phyloP scores from a whole-genome alignment of 2,888 invertebrate species.

The Neoscelio sp. region DNA sequence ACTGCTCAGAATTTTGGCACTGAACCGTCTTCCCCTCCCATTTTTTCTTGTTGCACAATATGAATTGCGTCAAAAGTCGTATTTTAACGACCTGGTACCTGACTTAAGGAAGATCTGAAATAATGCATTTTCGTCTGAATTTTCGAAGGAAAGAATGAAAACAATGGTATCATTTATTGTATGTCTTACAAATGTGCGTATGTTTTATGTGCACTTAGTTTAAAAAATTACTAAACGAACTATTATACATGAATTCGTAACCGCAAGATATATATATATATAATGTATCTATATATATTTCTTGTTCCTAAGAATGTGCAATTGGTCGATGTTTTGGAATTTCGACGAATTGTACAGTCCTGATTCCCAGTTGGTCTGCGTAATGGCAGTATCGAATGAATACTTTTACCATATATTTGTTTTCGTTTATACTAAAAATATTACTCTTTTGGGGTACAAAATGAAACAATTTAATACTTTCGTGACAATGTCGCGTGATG shows the following conservation, averaged over 20 bases:
- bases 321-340: too few species aligned
- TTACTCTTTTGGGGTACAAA: constrained; percentile 46
- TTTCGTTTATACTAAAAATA: constrained; percentile 53
- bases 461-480: constrained; percentile 39
- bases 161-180: neutral
- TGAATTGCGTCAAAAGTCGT: neutral
- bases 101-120: constrained; percentile 28
- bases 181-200: constrained; percentile 74
- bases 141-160: constrained; percentile 9
- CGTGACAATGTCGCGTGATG: constrained; percentile 6
- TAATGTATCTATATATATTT: constrained; percentile 29
- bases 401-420: constrained; percentile 51
- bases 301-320: too few species aligned
- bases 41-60: neutral
- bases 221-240: constrained; percentile 41
- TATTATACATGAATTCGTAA: constrained; percentile 47
- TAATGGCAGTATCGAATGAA: constrained; percentile 43
- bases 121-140: constrained; percentile 12
- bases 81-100: neutral
- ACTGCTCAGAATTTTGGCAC: constrained; percentile 79
- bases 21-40: constrained; percentile 72
- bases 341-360: too few species aligned
- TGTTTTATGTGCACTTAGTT: constrained; percentile 72
- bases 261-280: constrained; percentile 30
- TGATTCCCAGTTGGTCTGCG: constrained; percentile 24